Percentiles rank a stretch among this genome's conserved stretches.
These are phyloP conservation scores for Microhierax caerulescens DNA, from an alignment of 2,797 vertebrate genomes.

Conservation along the genomic window DNA sequence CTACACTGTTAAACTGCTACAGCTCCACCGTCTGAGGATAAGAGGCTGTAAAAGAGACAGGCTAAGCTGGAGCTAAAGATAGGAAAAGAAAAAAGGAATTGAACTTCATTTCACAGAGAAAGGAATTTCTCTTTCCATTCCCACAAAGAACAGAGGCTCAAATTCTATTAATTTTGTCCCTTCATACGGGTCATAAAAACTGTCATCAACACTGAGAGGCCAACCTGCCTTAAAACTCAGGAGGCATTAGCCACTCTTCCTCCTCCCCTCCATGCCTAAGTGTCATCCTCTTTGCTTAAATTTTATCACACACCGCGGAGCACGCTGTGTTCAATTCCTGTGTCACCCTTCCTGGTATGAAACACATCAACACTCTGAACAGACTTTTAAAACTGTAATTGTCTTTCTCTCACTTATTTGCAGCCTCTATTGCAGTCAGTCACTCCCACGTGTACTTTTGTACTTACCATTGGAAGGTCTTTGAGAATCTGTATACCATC, in stretches of 20 bases:
- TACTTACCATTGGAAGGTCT: constrained; percentile 94
- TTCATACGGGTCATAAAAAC: neutral
- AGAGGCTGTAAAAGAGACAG: neutral
- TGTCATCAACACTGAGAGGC: neutral
- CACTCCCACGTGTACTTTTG: neutral
- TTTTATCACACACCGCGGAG: neutral
- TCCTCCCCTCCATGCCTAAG: neutral
- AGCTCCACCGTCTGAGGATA: neutral
- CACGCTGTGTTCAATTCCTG: neutral
- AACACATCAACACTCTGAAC: neutral
- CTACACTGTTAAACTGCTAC: neutral
- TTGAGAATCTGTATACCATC: constrained; percentile 98
- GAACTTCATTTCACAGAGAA: neutral
- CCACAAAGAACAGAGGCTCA: neutral
- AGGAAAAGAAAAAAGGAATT: neutral
- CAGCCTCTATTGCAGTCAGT: neutral
- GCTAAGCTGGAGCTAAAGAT: neutral
- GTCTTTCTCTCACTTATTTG: neutral
- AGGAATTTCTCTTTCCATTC: neutral
- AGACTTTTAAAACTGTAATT: neutral
- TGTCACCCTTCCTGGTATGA: neutral
- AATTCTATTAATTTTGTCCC: neutral
- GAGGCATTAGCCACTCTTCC: neutral
- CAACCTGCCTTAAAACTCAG: neutral
- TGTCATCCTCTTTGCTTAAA: neutral